These are phyloP conservation scores for Anhinga rufa DNA, from an alignment of 2,113 vertebrate species.

Conservation along the genomic window DNA sequence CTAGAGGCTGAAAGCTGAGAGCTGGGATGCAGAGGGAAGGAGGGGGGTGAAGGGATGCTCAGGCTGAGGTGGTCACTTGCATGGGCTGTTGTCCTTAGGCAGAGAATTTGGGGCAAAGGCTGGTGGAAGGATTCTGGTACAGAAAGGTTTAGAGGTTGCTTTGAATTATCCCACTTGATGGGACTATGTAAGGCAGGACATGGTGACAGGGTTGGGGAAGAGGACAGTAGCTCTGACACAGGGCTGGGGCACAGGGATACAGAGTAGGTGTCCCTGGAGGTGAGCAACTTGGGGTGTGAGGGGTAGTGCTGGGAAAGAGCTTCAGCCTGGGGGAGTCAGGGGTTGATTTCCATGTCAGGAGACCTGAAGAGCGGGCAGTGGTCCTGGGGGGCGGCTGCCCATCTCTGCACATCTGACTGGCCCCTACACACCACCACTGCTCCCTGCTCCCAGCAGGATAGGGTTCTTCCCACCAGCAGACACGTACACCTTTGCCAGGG, in stretches of 20 bases:
- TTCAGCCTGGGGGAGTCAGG: not conserved
- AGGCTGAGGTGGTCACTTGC: not conserved
- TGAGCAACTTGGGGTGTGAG: not conserved
- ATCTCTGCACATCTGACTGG: not conserved
- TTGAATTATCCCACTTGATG: not conserved
- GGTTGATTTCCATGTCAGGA: not conserved
- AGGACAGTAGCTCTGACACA: not conserved
- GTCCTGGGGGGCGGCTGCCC: not conserved
- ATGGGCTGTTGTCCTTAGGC: not conserved
- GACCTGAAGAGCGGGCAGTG: not conserved
- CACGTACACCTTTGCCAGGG: not conserved
- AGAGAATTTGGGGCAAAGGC: not conserved
- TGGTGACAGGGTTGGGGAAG: not conserved
- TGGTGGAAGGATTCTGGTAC: not conserved
- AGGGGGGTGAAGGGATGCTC: not conserved
- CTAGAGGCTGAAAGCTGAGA: not conserved
- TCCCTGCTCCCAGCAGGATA: not conserved
- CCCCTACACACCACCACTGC: no score
- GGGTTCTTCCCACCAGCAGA: not conserved
- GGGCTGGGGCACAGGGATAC: rapidly evolving
- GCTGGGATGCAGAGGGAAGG: not conserved
- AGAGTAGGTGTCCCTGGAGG: not conserved
- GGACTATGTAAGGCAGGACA: not conserved
- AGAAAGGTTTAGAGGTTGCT: not conserved
- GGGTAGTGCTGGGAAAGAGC: not conserved